Evolutionary conservation across 1,140 invertebrate genomes (phyloP), one percentile per base, ranked within the genome.

Genomic region (Battus philenor): DNA sequence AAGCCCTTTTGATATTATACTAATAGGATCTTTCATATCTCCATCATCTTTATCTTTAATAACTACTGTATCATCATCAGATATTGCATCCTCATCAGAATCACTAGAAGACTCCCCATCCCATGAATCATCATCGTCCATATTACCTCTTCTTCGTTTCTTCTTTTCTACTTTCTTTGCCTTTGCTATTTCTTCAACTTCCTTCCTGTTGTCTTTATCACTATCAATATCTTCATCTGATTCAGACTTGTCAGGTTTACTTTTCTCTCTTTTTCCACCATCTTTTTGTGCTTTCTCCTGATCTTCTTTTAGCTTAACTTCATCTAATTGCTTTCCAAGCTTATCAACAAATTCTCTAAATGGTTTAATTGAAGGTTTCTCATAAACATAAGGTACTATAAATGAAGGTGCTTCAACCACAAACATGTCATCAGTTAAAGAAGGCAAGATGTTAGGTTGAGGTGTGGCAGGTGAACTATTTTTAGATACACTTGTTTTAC

Each of bases 381-480:
- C 94, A 80, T 95, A 95, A 7, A 96, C 94, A 79, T 96, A 96
- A 26, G 94, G 94, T 53, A 96, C 93, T 78, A 96, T 95, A 67
- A 96, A 95, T 16, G 94, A 95, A 2, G 94, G 94, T 10, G 94
- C 94, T 84, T 96, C 94, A 12, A 96, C 91, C 1, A 95, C 93
- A 83, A 93, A 95, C 91, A 95, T 95, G 53, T 95, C 93, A 77
- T 96, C 94, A 4, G 93, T 95, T 2, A 95, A 84, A 3, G 93
- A 92, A 1, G 94, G 93, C 58, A 94, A 78, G 38, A 94, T 90
- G 32, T 90, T 81, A 43, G 89, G 86, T 18, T 88, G 80, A 1
- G 86, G 71, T 20, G 86, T 63, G 44, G 72, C 59, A 44, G 69
- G 64, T 49, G 63, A 54, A 63, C 59, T 68, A 63, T 59, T 65